These are phyloP conservation scores for Helicoverpa assulta DNA, from an alignment of 2,888 invertebrate species.

Conservation along the genomic window DNA sequence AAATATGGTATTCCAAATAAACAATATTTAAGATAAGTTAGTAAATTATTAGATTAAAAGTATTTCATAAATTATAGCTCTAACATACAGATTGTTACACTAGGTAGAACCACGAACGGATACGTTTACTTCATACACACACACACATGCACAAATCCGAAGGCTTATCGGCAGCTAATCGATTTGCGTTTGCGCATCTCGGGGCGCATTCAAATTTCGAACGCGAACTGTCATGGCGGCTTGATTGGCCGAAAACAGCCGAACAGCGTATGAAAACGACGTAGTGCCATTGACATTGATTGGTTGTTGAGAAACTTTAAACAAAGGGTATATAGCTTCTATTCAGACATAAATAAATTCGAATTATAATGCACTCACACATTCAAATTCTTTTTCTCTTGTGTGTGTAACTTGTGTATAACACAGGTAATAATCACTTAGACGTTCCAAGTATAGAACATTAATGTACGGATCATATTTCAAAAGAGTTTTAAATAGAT, in stretches of 20 bases:
- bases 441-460: neutral
- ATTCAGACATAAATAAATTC: constrained; percentile 44
- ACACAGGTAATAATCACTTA: neutral
- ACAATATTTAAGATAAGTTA: constrained; percentile 30
- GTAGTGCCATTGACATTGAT: constrained; percentile 85
- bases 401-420: neutral
- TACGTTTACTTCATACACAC: constrained; percentile 74
- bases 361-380: constrained; percentile 34
- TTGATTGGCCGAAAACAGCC: constrained; percentile 76
- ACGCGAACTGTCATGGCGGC: constrained; percentile 85
- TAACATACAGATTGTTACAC: constrained; percentile 72
- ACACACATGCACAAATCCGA: constrained; percentile 63
- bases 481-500: neutral
- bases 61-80: constrained; percentile 59
- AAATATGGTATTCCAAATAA: constrained; percentile 29
- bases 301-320: constrained; percentile 74
- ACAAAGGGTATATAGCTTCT: constrained; percentile 64
- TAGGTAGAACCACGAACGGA: constrained; percentile 79
- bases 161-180: constrained; percentile 86
- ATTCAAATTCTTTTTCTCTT: constrained; percentile 29
- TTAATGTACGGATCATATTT: neutral
- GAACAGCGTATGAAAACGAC: constrained; percentile 72
- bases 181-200: constrained; percentile 86
- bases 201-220: constrained; percentile 88
- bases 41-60: constrained; percentile 19